phyloP scores from a whole-genome alignment of 2,888 invertebrate species.

The Lasius fuliginosus region DNA sequence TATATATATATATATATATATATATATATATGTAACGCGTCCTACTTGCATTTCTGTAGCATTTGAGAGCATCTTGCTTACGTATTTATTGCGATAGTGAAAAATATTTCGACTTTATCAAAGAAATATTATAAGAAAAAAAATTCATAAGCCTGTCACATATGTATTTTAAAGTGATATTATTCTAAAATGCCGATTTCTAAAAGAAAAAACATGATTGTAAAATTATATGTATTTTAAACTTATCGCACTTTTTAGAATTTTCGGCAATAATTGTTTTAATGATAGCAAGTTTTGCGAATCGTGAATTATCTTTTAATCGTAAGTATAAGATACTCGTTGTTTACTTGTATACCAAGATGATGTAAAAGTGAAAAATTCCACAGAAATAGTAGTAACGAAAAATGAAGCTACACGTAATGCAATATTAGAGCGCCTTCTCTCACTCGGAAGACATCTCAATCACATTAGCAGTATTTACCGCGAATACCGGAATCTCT shows the following conservation, averaged over 20 bases:
- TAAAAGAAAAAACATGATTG: neutral
- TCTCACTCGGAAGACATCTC: neutral
- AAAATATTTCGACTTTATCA: neutral
- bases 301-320: neutral
- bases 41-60: neutral
- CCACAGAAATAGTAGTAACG: neutral
- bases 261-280: neutral
- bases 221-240: constrained; percentile 1
- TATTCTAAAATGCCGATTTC: neutral
- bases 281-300: neutral
- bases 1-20: too few species aligned
- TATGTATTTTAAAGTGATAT: neutral
- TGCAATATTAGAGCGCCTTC: neutral
- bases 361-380: neutral
- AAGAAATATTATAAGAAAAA: neutral
- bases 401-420: neutral
- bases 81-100: too few species aligned
- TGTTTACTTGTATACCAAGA: neutral
- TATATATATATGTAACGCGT: neutral
- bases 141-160: neutral
- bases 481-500: constrained; percentile 14
- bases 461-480: neutral
- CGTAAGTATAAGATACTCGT: too few species aligned
- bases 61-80: neutral
- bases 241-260: neutral